Evolutionary conservation across 2,113 vertebrate genomes (phyloP).

Genomic region (Pseudolaguvia tuberculata): DNA sequence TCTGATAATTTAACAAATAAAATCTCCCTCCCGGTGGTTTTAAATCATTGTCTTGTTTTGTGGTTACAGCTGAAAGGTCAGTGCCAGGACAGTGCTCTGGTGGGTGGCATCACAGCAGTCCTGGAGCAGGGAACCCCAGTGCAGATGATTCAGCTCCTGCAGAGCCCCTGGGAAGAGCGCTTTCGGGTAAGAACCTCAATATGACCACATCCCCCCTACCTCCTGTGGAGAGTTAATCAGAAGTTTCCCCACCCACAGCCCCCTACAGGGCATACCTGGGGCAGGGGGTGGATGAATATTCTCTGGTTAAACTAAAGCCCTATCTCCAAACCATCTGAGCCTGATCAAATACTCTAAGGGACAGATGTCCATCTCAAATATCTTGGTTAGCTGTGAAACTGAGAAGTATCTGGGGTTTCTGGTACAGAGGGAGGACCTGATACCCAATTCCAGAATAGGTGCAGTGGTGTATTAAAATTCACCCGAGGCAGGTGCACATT

Average conservation of each 20-base stretch:
- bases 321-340: constrained; percentile 48
- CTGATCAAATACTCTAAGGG: constrained; percentile 51
- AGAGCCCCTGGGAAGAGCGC: constrained; percentile 91
- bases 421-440: constrained; percentile 13
- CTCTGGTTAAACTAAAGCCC: constrained; percentile 45
- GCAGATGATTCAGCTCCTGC: constrained; percentile 91
- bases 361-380: constrained; percentile 50
- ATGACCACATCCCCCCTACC: constrained; percentile 31
- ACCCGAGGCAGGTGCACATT: constrained; percentile 36
- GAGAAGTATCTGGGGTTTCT: constrained; percentile 1
- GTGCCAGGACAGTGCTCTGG: constrained; percentile 66
- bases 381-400: constrained; percentile 25
- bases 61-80: constrained; percentile 76
- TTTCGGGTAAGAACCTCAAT: constrained; percentile 78
- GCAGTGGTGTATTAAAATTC: constrained; percentile 17
- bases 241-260: constrained; percentile 36
- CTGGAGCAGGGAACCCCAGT: constrained; percentile 83
- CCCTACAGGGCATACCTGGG: constrained; percentile 47
- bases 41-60: not conserved
- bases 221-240: constrained; percentile 49
- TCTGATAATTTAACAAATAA: not conserved
- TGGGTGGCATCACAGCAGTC: constrained; percentile 73
- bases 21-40: not conserved
- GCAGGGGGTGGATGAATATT: constrained; percentile 45
- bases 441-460: constrained; percentile 11